Base-by-base conservation (phyloP, 1,140 invertebrate genomes). In the Magallana gigas region DNA sequence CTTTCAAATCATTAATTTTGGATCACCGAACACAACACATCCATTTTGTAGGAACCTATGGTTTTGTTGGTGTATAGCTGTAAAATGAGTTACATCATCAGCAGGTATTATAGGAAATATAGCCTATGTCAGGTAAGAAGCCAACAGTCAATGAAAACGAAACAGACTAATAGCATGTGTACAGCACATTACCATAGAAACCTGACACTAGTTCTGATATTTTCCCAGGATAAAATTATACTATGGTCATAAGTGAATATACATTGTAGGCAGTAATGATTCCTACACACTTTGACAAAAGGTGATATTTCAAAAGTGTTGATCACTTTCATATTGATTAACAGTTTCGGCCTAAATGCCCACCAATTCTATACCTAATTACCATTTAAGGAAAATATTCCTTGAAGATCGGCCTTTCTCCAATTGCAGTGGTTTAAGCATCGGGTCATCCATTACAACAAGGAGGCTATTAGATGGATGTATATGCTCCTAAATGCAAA, bases 271-370 rank as follows among this genome's bases (percentile, higher is more conserved):
- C 68, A 76, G 36, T 76, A 29, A 76, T 76, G 68, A 12, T 23
- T 29, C 8, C 23, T 11, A 29, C 23, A 76, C 68, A 76, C 68
- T 29, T 29, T 48, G 36, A 48, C 68, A 76, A 76, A 12, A 76
- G 68, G 68, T 76, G 68, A 76, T 76, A 29, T 76, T 76, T 76
- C 68, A 76, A 76, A 76, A 23, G 68, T 76, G 68, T 76, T 76
- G 68, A 76, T 76, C 68, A 76, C 68, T 76, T 76, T 76, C 18
- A 23, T 29, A 76, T 76, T 76, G 68, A 76, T 76, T 76, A 76
- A 12, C 23, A 12, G 68, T 76, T 76, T 76, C 64, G 23, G 16
- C 64, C 18, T 29, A 12, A 23, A 23, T 76, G 68, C 18, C 68
- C 23, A 29, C 8, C 68, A 76, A 76, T 76, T 76, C 18, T 76